Percentiles rank a stretch among this genome's conserved stretches.
phyloP scores from a whole-genome alignment of 2,113 vertebrate species.

The Colistium nudipinnis region DNA sequence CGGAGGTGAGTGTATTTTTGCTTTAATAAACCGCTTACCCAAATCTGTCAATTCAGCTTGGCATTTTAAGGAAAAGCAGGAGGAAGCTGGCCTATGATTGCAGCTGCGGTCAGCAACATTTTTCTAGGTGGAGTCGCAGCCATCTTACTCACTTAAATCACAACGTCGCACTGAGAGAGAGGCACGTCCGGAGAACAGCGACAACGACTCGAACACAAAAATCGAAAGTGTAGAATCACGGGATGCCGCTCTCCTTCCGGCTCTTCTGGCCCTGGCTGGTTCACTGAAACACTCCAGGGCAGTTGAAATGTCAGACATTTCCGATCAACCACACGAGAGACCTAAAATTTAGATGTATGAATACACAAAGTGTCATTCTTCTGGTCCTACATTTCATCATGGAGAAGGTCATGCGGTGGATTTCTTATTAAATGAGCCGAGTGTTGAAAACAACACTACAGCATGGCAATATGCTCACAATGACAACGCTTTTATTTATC shows the following conservation, averaged over 20 bases:
- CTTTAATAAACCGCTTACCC: slow-evolving; percentile 33
- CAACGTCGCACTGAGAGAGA: neutral
- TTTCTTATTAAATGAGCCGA: too few species aligned
- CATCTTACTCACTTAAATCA: slow-evolving; percentile 14
- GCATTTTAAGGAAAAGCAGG: slow-evolving; percentile 10
- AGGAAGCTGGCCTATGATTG: slow-evolving; percentile 2
- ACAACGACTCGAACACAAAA: slow-evolving; percentile 31
- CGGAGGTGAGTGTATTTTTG: slow-evolving; percentile 17
- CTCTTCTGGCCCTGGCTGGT: too few species aligned
- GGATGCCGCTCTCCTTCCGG: slow-evolving; percentile 22
- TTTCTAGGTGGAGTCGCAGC: slow-evolving; percentile 11
- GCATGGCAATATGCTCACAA: too few species aligned
- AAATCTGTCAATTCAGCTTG: slow-evolving; percentile 27
- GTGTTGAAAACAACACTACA: too few species aligned
- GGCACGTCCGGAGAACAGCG: slow-evolving; percentile 13
- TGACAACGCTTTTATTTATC: too few species aligned
- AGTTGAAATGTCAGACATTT: too few species aligned
- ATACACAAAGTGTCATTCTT: too few species aligned
- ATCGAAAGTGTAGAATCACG: slow-evolving; percentile 30
- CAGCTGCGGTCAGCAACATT: slow-evolving; percentile 16
- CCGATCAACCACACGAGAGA: too few species aligned
- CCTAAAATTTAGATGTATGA: too few species aligned
- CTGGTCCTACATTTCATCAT: too few species aligned
- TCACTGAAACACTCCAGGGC: neutral
- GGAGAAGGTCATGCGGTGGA: too few species aligned